phyloP scores from a whole-genome alignment of 2,113 vertebrate genomes.

The Ornithorhynchus anatinus region DNA sequence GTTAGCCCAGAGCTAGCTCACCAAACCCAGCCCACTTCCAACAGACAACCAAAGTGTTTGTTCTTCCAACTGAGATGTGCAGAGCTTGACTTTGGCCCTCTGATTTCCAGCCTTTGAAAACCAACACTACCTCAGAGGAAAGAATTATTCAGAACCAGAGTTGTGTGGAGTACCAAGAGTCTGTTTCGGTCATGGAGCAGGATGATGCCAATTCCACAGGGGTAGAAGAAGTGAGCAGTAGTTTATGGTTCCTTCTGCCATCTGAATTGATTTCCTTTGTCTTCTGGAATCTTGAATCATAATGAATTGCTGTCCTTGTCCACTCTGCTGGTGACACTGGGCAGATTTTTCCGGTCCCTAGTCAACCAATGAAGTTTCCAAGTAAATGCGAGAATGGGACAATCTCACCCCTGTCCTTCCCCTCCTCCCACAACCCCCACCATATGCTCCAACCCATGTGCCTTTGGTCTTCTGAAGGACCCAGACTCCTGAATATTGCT shows the following conservation, averaged over 20 bases:
- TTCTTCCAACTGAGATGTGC: not conserved
- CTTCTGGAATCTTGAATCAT: too few relatives aligned
- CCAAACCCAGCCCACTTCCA: too few relatives aligned
- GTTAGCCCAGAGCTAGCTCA: too few relatives aligned
- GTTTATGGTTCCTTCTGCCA: not conserved
- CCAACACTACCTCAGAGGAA: not conserved
- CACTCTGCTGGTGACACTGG: too few relatives aligned
- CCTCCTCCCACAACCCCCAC: not conserved
- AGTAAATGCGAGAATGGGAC: not conserved
- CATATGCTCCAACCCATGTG: not conserved
- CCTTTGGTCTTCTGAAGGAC: not conserved
- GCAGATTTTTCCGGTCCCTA: too few relatives aligned
- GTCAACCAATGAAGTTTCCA: too few relatives aligned
- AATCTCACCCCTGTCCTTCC: not conserved
- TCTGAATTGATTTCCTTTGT: not conserved
- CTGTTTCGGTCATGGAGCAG: not conserved
- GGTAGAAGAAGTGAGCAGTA: constrained; percentile 73
- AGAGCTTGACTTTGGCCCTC: not conserved
- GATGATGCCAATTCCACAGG: constrained; percentile 43
- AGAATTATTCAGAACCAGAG: not conserved
- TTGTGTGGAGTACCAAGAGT: not conserved
- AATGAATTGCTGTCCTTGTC: too few relatives aligned
- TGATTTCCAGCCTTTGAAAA: constrained; percentile 36
- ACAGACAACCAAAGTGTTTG: too few relatives aligned
- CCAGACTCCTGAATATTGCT: not conserved